Conservation (phyloP, 2,113 vertebrate species). For the Elanus axillaris region DNA sequence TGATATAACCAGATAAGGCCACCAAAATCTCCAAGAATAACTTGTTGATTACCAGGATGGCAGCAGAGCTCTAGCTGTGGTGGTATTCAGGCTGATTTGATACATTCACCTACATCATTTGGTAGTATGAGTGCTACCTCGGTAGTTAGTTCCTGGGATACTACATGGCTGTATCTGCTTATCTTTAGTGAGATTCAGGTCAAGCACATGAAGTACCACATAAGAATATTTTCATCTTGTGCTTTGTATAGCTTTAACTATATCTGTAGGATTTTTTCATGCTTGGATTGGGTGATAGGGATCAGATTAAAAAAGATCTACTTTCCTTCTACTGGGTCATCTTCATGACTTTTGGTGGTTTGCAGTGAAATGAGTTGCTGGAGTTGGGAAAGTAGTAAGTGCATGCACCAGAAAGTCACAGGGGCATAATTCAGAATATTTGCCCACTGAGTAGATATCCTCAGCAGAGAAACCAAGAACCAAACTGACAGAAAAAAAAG, state of each 20-base stretch:
- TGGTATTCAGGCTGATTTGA: background rate
- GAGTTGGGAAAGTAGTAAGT: background rate
- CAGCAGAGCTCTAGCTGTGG: background rate
- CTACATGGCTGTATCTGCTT: background rate
- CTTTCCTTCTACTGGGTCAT: background rate
- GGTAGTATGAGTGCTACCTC: background rate
- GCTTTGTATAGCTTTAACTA: background rate
- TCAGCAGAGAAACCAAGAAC: background rate
- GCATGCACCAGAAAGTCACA: background rate
- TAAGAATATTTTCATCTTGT: background rate
- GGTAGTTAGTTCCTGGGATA: background rate
- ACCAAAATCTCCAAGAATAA: slow-evolving; percentile 29
- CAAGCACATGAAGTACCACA: background rate
- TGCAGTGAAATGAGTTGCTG: background rate
- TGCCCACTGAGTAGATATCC: background rate
- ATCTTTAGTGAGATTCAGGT: background rate
- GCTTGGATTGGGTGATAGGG: background rate
- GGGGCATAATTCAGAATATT: background rate
- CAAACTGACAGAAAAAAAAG: background rate
- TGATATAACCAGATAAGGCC: slow-evolving; percentile 49
- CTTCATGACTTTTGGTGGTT: background rate
- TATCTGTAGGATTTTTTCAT: background rate
- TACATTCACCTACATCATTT: background rate
- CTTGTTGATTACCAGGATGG: slow-evolving; percentile 5
- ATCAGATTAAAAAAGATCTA: background rate